These are phyloP conservation scores for Lapara coniferarum DNA, from an alignment of 2,888 invertebrate species.

Conservation along the genomic window DNA sequence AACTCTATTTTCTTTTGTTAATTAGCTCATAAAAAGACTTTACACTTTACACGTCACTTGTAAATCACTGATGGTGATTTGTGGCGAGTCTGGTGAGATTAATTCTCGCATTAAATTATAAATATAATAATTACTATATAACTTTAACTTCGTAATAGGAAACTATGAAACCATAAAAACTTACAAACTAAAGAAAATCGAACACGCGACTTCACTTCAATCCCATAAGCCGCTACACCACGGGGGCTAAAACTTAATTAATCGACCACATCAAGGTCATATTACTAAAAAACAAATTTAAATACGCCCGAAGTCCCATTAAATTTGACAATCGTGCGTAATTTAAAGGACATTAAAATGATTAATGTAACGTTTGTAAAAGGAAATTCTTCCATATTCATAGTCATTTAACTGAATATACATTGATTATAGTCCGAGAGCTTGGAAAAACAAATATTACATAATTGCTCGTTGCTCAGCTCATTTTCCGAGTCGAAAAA, in stretches of 20 bases:
- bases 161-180: no score
- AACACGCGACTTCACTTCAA: no score
- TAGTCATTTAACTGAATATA: not conserved
- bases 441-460: not conserved
- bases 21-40: not conserved
- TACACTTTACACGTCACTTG: no score
- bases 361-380: not conserved
- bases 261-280: not conserved
- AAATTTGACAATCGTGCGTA: conserved; percentile 8
- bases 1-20: not conserved
- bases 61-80: no score
- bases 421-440: not conserved
- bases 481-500: no score
- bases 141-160: no score
- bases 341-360: not conserved
- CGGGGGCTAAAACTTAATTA: not conserved
- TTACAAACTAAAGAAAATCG: no score
- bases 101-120: no score
- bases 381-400: not conserved
- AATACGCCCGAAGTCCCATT: conserved; percentile 6
- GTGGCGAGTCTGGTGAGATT: no score
- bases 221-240: no score
- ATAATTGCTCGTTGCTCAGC: no score
- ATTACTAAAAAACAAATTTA: not conserved
- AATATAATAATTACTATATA: no score